Base-by-base conservation (phyloP, 2,797 vertebrate species). In the Mormyrops attenuatus region DNA sequence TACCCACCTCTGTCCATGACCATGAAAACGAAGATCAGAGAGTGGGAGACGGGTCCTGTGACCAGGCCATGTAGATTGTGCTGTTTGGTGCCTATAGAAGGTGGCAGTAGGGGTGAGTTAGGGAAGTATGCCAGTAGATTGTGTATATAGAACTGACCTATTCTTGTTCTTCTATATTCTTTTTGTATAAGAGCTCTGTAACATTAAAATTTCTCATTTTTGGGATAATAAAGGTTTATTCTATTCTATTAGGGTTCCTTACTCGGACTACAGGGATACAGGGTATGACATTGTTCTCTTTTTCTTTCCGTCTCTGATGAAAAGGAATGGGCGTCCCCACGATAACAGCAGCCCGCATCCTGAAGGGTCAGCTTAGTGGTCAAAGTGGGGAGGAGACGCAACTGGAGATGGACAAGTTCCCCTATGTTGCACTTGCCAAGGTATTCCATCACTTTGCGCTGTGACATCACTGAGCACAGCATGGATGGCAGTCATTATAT, bases 371-470 rank as follows among this genome's bases (percentile, higher is more conserved):
- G 92, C 93, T 99, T 91, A 96, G 91, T 11, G 95, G 97, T 90
- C 91, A 90, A 6, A 94, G 92, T 0, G 98, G 98, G 0, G 98
- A 99, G 91, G 98, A 99, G 91, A 95, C 95, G 0, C 92, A 93
- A 90, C 95, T 99, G 93, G 98, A 99, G 94, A 99, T 99, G 98
- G 98, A 99, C 90, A 97, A 97, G 94, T 99, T 99, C 93, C 98
- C 98, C 5, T 97, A 96, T 7, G 96, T 99, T 30, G 98, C 98
- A 20, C 94, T 99, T 85, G 96, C 98, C 90, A 99, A 99, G 98
- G 98, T 98, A 90, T 90, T 38, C 3, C 22, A 20, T 22, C 15
- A 30, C 55, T 17, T 44, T 44, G 15, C 20, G 2, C 50, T 86
- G 77, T 55, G 17, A 47, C 49, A 8, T 26, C 9, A 26, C 44